phyloP scores from a whole-genome alignment of 2,797 vertebrate genomes.

The Margarornis squamiger region DNA sequence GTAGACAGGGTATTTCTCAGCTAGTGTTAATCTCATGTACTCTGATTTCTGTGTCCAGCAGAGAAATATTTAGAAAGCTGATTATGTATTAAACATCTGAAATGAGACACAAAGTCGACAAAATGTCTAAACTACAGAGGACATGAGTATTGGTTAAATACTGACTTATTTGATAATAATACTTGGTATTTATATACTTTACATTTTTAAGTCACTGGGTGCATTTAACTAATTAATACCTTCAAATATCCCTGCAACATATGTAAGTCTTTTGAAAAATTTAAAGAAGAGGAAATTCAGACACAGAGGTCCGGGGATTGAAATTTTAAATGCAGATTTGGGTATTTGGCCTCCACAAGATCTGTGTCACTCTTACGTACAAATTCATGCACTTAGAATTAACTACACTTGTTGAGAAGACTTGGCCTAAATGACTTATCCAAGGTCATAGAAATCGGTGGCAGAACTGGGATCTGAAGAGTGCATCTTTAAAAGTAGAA shows the following conservation, averaged over 20 bases:
- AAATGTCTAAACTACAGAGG: slow-evolving; percentile 1
- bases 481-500: background rate
- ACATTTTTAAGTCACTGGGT: background rate
- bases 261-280: background rate
- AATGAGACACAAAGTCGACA: background rate
- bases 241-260: background rate
- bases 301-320: background rate
- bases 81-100: slow-evolving; percentile 34
- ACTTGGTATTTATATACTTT: background rate
- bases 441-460: background rate
- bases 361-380: background rate
- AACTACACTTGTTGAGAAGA: background rate
- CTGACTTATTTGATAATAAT: background rate
- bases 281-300: background rate
- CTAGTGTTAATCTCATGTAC: background rate
- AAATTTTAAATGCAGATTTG: slow-evolving; percentile 29
- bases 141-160: background rate
- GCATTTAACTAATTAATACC: slow-evolving; percentile 10
- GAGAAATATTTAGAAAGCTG: slow-evolving; percentile 29
- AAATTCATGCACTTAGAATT: background rate
- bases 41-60: background rate
- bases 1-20: background rate
- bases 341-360: background rate
- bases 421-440: background rate
- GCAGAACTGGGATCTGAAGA: background rate